A percentile compares a stretch with the other conserved stretches of the same genome.
Evolutionary conservation across 1,140 invertebrate species (phyloP).

Genomic region (Scaptodrosophila lebanonensis): DNA sequence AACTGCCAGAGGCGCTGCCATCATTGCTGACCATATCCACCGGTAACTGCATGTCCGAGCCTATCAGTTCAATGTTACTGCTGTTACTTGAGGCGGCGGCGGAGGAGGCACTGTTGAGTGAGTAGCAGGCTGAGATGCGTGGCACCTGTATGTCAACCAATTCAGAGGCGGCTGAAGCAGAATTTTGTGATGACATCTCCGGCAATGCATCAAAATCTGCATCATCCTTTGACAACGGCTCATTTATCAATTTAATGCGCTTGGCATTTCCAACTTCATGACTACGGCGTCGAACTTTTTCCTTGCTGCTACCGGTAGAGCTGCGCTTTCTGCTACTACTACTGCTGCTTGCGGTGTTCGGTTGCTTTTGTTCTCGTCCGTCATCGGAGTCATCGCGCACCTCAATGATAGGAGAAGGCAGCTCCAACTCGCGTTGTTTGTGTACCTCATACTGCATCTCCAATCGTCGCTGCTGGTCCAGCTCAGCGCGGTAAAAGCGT

Average conservation of each 20-base stretch:
- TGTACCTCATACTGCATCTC: conserved; percentile 4
- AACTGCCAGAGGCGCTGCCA: too few relatives aligned
- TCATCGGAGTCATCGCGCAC: conserved; percentile 50
- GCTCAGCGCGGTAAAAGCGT: conserved; percentile 42
- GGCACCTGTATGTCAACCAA: conserved; percentile 48
- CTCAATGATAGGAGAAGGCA: conserved; percentile 17
- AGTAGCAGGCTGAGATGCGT: conserved; percentile 56
- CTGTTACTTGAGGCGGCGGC: conserved; percentile 11
- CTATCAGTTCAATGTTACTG: neutral
- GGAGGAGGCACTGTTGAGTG: conserved; percentile 27
- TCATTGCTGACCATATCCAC: neutral
- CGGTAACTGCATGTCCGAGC: too few relatives aligned
- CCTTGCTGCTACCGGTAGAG: neutral
- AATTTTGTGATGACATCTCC: neutral
- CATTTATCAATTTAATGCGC: too few relatives aligned
- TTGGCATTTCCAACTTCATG: too few relatives aligned
- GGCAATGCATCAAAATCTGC: too few relatives aligned
- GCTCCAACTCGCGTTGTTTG: neutral
- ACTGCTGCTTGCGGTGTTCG: neutral
- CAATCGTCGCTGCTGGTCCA: conserved; percentile 40
- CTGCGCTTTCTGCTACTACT: neutral
- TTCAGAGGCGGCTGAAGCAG: neutral
- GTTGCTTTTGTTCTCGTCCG: conserved; percentile 13
- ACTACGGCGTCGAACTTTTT: neutral
- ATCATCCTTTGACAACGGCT: too few relatives aligned